Base-by-base conservation (phyloP, 2,888 invertebrate species). In the Aspidiotus rigidus region DNA sequence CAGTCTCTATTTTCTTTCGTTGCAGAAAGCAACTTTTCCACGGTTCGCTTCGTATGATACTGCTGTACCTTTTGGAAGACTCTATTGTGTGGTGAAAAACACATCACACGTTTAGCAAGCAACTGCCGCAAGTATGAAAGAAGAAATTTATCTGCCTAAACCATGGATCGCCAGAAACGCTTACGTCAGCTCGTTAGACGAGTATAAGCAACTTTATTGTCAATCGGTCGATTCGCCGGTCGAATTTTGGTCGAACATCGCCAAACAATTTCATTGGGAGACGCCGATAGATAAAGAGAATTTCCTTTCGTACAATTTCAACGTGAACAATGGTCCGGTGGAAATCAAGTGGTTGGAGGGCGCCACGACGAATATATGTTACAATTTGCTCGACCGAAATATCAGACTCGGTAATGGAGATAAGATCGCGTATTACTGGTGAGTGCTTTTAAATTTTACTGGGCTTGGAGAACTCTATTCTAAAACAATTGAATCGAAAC, bases 291-390 rank as follows among this genome's bases (percentile, higher is more conserved):
- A 88, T 73, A 81, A 84, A 70, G 85, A 86, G 70, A 86, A 88
- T 74, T 92, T 95, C 77, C 82, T 90, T 75, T 86, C 88, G 13
- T 96, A 89, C 79, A 98, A 98, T 80, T 97, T 98, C 77, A 89
- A 98, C 79, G 79, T 88, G 62, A 84, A 83, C 73, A 89, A 93
- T 78, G 98, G 98, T 63, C 88, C 89, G 11, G 87, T 99, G 74
- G 90, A 84, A 75, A 88, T 93, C 60, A 93, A 91, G 79, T 99
- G 95, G 91, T 86, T 99, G 87, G 89, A 92, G 75, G 97, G 94
- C 10, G 92, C 92, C 7, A 86, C 88, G 53, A 98, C 97, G 55
- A 99, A 99, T 79, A 86, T 98, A 73, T 93, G 92, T 77, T 99
- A 94, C 80, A 99, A 99, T 81, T 83, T 93, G 64, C 81, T 99